Conservation (phyloP, 2,113 vertebrate species). For the Gymnorhina tibicen region DNA sequence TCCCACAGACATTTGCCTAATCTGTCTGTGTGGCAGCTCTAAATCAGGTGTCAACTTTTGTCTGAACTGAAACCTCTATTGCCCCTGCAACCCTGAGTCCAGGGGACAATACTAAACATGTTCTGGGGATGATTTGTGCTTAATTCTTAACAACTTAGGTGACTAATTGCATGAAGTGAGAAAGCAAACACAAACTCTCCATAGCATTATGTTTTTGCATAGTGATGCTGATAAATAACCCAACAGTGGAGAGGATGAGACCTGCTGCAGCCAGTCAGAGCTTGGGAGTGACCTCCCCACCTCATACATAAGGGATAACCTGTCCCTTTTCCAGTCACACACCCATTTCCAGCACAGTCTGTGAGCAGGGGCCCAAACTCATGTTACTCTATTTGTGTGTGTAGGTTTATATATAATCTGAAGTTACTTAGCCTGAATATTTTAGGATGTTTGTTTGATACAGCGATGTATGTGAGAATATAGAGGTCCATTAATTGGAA, state of each 20-base stretch:
- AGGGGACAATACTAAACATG: neutral
- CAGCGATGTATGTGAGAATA: neutral
- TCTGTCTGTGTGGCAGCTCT: neutral
- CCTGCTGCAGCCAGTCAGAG: neutral
- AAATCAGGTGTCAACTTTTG: neutral
- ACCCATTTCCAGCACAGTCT: neutral
- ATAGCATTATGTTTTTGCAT: neutral
- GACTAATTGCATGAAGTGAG: neutral
- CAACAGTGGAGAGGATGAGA: neutral
- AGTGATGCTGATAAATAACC: neutral
- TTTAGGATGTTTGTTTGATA: neutral
- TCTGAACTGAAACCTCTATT: neutral
- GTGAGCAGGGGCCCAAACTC: neutral
- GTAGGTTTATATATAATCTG: neutral
- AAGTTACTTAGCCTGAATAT: neutral
- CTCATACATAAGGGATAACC: fast-evolving
- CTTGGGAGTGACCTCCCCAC: neutral
- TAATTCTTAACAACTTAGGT: neutral
- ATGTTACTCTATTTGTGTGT: neutral
- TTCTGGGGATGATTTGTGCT: neutral
- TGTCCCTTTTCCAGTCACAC: neutral
- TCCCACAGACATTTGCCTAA: neutral
- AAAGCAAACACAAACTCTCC: neutral
- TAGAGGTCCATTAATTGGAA: neutral
- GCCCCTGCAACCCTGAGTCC: neutral